phyloP scores from a whole-genome alignment of 1,140 invertebrate species.

The Amphibalanus amphitrite region DNA sequence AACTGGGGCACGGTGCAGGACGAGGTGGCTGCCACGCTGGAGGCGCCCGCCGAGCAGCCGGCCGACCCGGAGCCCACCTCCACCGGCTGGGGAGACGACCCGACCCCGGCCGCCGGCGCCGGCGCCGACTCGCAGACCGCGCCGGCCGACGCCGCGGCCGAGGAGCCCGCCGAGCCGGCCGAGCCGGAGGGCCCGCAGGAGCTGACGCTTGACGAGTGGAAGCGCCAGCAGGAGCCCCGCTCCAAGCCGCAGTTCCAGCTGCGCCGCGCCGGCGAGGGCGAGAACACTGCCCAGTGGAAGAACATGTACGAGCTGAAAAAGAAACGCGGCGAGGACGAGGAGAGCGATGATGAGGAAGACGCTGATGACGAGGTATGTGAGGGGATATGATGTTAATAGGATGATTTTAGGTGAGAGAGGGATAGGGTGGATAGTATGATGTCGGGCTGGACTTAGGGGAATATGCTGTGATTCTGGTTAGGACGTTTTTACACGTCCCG shows the following conservation, averaged over 20 bases:
- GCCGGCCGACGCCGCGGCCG: no score
- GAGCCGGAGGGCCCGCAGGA: background rate
- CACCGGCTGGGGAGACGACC: background rate
- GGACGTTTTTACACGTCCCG: no score
- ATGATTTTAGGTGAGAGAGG: no score
- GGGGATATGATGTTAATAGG: no score
- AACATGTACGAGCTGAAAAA: constrained; percentile 71
- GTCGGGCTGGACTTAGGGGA: no score
- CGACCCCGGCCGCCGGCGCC: no score
- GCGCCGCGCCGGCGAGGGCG: constrained; percentile 79
- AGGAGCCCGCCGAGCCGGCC: no score
- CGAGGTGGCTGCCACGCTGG: constrained; percentile 49
- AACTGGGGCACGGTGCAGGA: constrained; percentile 91
- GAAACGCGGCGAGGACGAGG: constrained; percentile 51
- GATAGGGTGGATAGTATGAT: no score
- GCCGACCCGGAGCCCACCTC: no score
- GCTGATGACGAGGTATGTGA: no score
- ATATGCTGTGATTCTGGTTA: no score
- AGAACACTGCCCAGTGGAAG: constrained; percentile 77
- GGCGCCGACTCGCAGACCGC: background rate
- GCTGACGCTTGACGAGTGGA: background rate
- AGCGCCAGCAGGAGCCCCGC: constrained; percentile 8
- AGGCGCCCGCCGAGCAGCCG: background rate
- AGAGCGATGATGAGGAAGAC: constrained; percentile 35
- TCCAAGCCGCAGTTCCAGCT: constrained; percentile 70